Evolutionary conservation across 2,888 invertebrate genomes (phyloP).

Genomic region (Caenorhabditis japonica): DNA sequence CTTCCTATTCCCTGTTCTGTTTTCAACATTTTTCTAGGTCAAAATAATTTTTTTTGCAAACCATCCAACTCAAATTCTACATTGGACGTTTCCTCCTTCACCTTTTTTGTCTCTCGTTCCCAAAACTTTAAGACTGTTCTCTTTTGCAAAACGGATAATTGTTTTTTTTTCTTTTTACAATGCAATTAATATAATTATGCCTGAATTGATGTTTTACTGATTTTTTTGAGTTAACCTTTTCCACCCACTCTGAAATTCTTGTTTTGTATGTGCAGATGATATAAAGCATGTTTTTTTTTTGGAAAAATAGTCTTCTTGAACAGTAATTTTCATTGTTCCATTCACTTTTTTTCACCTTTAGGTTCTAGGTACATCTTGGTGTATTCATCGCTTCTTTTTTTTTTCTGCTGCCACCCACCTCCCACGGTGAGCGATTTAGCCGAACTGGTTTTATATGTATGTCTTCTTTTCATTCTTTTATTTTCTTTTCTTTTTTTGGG

Average conservation of each 20-base stretch:
- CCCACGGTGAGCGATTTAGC: constrained; percentile 48
- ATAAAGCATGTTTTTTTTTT: background rate
- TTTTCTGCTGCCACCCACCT: constrained; percentile 28
- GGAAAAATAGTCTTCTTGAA: background rate
- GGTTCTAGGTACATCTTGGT: constrained; percentile 28
- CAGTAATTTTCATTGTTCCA: background rate
- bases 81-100: background rate
- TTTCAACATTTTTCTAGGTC: constrained; percentile 32
- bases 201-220: constrained; percentile 4
- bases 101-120: constrained; percentile 14
- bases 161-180: constrained; percentile 31
- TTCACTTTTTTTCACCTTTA: no score
- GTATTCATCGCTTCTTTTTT: background rate
- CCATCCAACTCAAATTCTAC: background rate
- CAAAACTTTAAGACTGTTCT: constrained; percentile 56
- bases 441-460: constrained; percentile 52
- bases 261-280: constrained; percentile 46
- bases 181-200: constrained; percentile 42
- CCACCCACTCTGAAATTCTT: constrained; percentile 2
- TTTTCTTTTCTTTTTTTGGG: constrained; percentile 38
- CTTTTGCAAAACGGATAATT: constrained; percentile 49
- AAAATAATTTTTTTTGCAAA: background rate
- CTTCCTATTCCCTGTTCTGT: constrained; percentile 8
- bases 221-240: constrained; percentile 2
- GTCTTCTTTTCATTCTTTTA: constrained; percentile 28